A percentile compares a stretch with the other conserved stretches of the same genome.
These are phyloP conservation scores for Sprattus sprattus DNA, from an alignment of 2,113 vertebrate species.

Conservation along the genomic window DNA sequence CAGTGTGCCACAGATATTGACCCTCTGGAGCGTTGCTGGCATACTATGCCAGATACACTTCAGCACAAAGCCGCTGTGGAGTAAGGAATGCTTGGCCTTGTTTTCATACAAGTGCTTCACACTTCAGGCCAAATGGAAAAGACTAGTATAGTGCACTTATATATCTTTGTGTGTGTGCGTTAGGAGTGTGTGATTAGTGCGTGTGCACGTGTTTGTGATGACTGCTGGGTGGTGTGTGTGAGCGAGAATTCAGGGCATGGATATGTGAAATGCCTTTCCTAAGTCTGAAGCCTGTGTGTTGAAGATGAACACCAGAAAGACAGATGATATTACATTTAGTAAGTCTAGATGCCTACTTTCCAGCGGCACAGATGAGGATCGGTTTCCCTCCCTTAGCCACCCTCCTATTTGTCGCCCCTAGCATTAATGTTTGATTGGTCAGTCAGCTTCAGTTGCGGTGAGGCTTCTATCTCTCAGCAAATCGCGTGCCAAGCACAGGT, in stretches of 20 bases:
- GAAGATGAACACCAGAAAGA: neutral
- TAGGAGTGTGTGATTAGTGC: neutral
- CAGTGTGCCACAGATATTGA: neutral
- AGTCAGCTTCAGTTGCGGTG: neutral
- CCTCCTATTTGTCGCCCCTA: neutral
- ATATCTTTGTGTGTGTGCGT: neutral
- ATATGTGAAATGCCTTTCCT: neutral
- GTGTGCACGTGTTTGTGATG: neutral
- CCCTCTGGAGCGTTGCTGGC: neutral
- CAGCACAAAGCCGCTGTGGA: neutral
- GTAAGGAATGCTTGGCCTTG: neutral
- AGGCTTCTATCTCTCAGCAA: neutral
- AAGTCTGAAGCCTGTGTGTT: neutral
- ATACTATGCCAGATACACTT: neutral
- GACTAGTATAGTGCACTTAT: neutral
- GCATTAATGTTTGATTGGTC: conserved; percentile 20
- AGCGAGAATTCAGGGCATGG: neutral
- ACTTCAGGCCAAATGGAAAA: neutral
- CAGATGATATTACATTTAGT: neutral
- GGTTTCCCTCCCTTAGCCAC: neutral
- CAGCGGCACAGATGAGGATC: neutral
- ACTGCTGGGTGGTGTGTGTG: neutral
- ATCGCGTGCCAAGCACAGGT: conserved; percentile 13
- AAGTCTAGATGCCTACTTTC: neutral
- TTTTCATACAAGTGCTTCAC: neutral